These are phyloP conservation scores for Lepas anatifera DNA, from an alignment of 2,888 invertebrate genomes.

Conservation along the genomic window DNA sequence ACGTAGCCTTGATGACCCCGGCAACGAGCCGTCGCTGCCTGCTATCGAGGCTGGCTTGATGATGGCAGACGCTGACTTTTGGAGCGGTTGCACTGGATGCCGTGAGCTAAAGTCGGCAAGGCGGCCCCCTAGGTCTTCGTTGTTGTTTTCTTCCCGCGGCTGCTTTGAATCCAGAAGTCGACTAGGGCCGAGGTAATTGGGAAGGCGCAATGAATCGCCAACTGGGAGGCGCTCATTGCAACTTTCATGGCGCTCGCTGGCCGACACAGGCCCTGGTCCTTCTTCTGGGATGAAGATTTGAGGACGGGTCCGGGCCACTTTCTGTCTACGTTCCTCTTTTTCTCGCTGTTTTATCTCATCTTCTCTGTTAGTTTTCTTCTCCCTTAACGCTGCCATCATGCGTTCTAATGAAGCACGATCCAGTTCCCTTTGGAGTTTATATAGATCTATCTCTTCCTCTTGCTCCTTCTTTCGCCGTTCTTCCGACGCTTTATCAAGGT, in stretches of 20 bases:
- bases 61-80: slow-evolving; percentile 8
- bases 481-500: not conserved
- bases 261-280: too few relatives aligned
- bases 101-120: not conserved
- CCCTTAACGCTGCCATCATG: not conserved
- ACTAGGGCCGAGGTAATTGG: too few relatives aligned
- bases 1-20: too few relatives aligned
- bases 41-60: not conserved
- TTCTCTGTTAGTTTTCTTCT: not conserved
- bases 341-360: not conserved
- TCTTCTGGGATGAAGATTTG: not conserved
- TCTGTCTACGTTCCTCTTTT: not conserved
- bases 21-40: not conserved
- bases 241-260: too few relatives aligned
- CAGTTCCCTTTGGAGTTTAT: too few relatives aligned
- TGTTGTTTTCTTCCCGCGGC: not conserved
- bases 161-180: not conserved
- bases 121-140: not conserved
- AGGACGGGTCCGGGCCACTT: not conserved
- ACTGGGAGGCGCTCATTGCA: too few relatives aligned
- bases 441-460: too few relatives aligned
- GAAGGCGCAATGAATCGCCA: too few relatives aligned
- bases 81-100: not conserved
- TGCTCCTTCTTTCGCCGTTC: too few relatives aligned
- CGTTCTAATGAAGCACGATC: not conserved